Evolutionary conservation across 2,797 vertebrate species (phyloP), one percentile per base, ranked within the genome.

Genomic region (Hipposideros larvatus): DNA sequence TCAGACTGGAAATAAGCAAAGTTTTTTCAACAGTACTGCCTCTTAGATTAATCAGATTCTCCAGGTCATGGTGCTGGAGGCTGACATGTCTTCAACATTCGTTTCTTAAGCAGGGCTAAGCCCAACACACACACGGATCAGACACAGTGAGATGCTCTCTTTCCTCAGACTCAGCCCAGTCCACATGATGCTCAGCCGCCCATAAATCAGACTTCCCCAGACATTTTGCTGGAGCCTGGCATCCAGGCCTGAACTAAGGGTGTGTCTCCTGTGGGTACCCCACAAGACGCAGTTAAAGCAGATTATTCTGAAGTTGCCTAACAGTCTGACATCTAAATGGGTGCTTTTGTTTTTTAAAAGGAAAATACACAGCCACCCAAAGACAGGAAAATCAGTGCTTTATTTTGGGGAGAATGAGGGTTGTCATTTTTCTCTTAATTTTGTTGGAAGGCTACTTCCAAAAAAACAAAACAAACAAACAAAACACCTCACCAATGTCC

Each of bases 321-420:
- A 37, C 94, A 43, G 24, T 83, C 82, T 90, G 94, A 85, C n/a
- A 46, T 87, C 41, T 75, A 95, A 94, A 74, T 90, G 70, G 34
- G 5, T 10, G 43, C 37, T 70, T 90, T 79, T 84, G 2, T 83
- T 83, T 91, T 65, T 66, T 26, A 34, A 51, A 59, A 75, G 34
- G 31, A 90, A 95, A 86, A 92, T n/a, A 92, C 26, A 73, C 4
- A 78, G 28, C 9, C 74, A 77, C 19, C 14, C 57, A 53, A 80
- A 90, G 70, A 68, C 31, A 78, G 65, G 41, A 79, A 87, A 87
- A 91, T 65, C 70, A 66, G 48, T 65, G 43, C 14, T 91, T 88
- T 80, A 51, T 59, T 84, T 51, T 83, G 51, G 74, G 73, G 24
- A 91, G 48, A 91, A 77, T 51, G 37, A 74, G 51, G 48, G 41